Evolutionary conservation across 2,888 invertebrate species (phyloP), one percentile per base, ranked within the genome.

Genomic region (Microctonus hyperodae): DNA sequence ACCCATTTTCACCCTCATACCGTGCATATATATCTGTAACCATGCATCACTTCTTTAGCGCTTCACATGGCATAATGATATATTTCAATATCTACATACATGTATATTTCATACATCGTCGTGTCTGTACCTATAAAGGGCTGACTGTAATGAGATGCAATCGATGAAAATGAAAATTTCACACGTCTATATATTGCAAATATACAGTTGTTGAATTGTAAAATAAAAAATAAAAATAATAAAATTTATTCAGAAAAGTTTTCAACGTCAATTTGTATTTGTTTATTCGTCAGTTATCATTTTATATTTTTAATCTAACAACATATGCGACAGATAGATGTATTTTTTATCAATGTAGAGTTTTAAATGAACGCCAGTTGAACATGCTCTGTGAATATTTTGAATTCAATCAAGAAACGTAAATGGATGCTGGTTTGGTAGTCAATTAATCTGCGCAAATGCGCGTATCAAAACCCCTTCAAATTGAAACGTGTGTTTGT

Each of bases 11-110:
- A 69, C 69, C 23, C 23, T 53, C 31, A 6, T 40, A 16, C 65
- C 23, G 44, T 55, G 22, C 25, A n/a, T n/a, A 51, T 51, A 51
- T 51, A 51, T 28, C 6, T 51, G 13, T 35, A 56, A 16, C 37
- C 28, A 53, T 51, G 44, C 28, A 23, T 58, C 10, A 55, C 40
- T 51, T 40, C 63, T 51, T 53, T 58, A 48, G 37, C 60, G 56
- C 31, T 57, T 48, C 61, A 51, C 60, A 44, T 44, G 44, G 28
- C 58, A 56, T 68, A 70, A 72, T 72, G 66, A 70, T 67, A 69
- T 69, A 55, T 35, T 57, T 48, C 57, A 67, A 65, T 69, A 64
- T 64, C 67, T 31, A 63, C 59, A 69, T 31, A 63, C 59, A 69
- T 63, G 9, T 57, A 57, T 58, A 64, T 64, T 44, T n/a, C 70